Conservation (phyloP, 2,113 vertebrate species). For the Heloderma charlesbogerti region DNA sequence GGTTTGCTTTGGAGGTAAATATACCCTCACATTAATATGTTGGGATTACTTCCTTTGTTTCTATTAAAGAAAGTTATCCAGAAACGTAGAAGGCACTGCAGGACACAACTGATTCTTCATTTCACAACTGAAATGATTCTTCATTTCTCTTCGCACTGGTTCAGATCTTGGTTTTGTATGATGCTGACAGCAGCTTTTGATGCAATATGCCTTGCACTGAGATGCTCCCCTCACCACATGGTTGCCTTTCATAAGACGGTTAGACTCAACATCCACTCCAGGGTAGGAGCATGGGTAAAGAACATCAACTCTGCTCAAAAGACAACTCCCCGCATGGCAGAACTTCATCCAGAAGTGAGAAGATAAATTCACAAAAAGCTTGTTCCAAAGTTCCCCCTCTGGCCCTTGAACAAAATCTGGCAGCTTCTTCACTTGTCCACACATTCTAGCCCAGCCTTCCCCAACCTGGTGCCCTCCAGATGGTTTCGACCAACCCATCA, state of each 20-base stretch:
- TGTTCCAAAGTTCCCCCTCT: not conserved
- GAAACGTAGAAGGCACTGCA: not conserved
- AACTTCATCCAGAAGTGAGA: not conserved
- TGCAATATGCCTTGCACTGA: not conserved
- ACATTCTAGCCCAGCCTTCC: too few species aligned
- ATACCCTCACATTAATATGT: not conserved
- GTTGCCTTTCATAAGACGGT: not conserved
- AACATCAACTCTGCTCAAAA: not conserved
- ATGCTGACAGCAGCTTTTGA: fast-evolving
- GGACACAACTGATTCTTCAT: too few species aligned
- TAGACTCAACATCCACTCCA: not conserved
- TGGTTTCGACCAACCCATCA: too few species aligned
- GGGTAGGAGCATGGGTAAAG: not conserved
- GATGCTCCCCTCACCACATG: not conserved
- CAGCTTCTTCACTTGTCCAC: not conserved
- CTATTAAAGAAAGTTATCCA: not conserved
- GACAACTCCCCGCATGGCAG: not conserved
- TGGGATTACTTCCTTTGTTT: not conserved
- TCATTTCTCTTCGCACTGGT: too few species aligned
- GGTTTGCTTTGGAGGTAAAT: not conserved
- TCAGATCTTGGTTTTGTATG: not conserved
- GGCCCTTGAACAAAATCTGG: not conserved
- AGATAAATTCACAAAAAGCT: not conserved
- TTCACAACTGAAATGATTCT: not conserved
- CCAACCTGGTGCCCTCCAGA: too few species aligned